Evolutionary conservation across 1,140 invertebrate genomes (phyloP).

Genomic region (Elymnias hypermnestra): DNA sequence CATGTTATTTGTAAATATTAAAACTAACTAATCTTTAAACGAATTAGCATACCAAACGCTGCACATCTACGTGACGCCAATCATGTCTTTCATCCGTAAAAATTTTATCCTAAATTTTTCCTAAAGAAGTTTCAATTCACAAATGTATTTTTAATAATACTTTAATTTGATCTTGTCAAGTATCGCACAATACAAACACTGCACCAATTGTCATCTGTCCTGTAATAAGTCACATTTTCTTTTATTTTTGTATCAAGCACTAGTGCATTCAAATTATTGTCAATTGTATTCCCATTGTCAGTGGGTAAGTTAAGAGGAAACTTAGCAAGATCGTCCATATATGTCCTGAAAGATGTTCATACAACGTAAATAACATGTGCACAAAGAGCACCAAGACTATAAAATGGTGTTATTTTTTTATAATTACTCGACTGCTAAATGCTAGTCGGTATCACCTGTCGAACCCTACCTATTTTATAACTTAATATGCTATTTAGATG

Average conservation of each 20-base stretch:
- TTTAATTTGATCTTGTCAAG: conserved; percentile 2
- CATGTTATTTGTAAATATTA: no score
- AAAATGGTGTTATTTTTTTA: neutral
- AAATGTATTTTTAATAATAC: no score
- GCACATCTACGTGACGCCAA: no score
- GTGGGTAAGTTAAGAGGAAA: conserved; percentile 25
- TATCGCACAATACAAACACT: conserved; percentile 1
- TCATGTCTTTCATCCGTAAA: no score
- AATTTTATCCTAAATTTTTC: no score
- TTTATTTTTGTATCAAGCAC: conserved; percentile 54
- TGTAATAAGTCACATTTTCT: conserved; percentile 51
- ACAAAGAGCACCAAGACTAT: neutral
- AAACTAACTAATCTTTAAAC: no score
- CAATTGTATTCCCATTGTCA: conserved; percentile 40
- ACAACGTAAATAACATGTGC: conserved; percentile 8
- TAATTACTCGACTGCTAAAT: conserved; percentile 9
- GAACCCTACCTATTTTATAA: conserved; percentile 25
- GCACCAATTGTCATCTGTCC: conserved; percentile 22
- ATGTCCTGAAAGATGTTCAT: conserved; percentile 6
- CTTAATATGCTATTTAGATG: conserved; percentile 22
- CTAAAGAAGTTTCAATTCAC: no score
- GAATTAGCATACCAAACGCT: no score
- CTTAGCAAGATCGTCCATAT: conserved; percentile 15
- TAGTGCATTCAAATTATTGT: conserved; percentile 41
- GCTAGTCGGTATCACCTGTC: conserved; percentile 26